Base-by-base conservation (phyloP, 1,140 invertebrate genomes). In the Apis mellifera region DNA sequence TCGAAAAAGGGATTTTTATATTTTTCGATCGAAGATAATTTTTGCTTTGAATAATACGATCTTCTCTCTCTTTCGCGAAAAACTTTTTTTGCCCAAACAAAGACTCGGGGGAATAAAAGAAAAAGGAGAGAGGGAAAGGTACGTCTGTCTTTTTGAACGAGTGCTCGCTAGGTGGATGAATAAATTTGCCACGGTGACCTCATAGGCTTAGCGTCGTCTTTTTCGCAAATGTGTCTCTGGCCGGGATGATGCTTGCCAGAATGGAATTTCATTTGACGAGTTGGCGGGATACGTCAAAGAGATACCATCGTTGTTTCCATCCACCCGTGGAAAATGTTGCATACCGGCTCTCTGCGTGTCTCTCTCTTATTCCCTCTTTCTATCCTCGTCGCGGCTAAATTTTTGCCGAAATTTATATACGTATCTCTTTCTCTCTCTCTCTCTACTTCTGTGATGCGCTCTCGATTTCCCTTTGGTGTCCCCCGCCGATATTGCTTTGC, bases 241-340 rank as follows among this genome's bases (percentile, higher is more conserved):
- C 60, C 9, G 62, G 78, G 64, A 60, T 60, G 55, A 23, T 64
- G 73, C 68, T 62, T 71, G 76, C 50, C 81, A 55, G 82, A 55
- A 72, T 64, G 84, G 88, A 88, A 89, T 89, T 86, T 86, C 76
- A 82, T 88, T 87, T 76, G 86, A 77, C 75, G 68, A 50, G 54
- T 52, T 23, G 42, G 55, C 26, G 54, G 65, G 48, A n/a, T n/a
- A 71, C 81, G 82, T 87, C 85, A 87, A 87, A 87, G 86, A 81
- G 73, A 87, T 87, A 86, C 84, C 80, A 76, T 86, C 84, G 72
- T 87, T 87, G 84, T 87, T 87, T 86, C 81, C 74, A 86, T 70
- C 85, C 75, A 73, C 13, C 78, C 52, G 71, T 83, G 80, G 74
- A 83, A 83, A 86, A 74, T 79, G 69, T 73, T 74, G 80, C 80